Evolutionary conservation across 2,113 vertebrate species (phyloP).

Genomic region (Elachura formosa): DNA sequence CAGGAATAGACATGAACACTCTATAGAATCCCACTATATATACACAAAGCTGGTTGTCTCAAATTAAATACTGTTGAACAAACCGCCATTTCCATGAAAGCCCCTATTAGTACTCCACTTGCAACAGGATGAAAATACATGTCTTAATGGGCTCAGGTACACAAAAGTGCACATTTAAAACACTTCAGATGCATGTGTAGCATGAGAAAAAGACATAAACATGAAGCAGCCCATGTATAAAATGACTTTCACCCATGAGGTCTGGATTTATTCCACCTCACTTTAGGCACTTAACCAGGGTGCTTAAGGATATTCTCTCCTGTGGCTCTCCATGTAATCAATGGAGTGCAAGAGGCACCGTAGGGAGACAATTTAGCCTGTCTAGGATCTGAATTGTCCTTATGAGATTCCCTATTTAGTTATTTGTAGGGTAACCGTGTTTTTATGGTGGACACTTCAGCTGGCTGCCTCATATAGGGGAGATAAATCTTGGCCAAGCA

Average conservation of each 20-base stretch:
- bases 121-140: neutral
- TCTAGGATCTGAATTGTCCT: conserved; percentile 28
- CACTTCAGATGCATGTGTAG: neutral
- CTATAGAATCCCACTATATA: neutral
- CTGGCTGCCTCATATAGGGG: neutral
- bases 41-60: neutral
- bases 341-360: conserved; percentile 12
- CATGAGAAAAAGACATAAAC: neutral
- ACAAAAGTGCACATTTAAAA: neutral
- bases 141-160: neutral
- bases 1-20: neutral
- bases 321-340: neutral
- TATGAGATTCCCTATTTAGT: neutral
- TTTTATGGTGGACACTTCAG: neutral
- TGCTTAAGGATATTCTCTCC: neutral
- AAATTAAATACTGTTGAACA: neutral
- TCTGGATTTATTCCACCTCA: neutral
- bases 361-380: conserved; percentile 26
- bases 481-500: conserved; percentile 10
- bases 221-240: neutral
- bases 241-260: neutral
- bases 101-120: neutral
- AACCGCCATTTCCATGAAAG: neutral
- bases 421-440: neutral
- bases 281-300: neutral